These are phyloP conservation scores for Pygoscelis antarcticus DNA, from an alignment of 2,113 vertebrate genomes.

Conservation along the genomic window DNA sequence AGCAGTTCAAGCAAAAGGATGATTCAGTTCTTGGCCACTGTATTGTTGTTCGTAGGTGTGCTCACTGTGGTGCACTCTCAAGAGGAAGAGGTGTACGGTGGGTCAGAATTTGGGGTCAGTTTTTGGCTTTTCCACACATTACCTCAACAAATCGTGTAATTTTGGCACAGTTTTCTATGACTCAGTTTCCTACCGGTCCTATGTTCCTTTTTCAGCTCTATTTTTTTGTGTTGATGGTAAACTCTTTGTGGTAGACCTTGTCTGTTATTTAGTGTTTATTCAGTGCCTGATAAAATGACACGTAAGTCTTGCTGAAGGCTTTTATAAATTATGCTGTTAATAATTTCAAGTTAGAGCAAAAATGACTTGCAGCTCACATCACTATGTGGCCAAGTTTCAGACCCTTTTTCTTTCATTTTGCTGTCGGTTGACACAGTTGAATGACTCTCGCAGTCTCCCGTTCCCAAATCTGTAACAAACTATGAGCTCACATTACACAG, in stretches of 20 bases:
- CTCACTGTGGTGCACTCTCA: neutral
- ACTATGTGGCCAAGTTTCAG: neutral
- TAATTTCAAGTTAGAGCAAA: neutral
- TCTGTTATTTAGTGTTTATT: constrained; percentile 17
- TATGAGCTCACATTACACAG: neutral
- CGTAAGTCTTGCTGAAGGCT: neutral
- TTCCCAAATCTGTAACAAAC: neutral
- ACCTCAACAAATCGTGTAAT: neutral
- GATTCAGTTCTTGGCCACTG: neutral
- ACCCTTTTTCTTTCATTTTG: neutral
- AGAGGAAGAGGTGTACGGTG: neutral
- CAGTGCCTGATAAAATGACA: neutral
- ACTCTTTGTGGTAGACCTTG: neutral
- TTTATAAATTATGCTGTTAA: constrained; percentile 25
- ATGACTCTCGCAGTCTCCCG: neutral
- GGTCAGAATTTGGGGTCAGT: neutral
- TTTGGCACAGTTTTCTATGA: neutral
- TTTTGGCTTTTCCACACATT: neutral
- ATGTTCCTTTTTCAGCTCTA: neutral
- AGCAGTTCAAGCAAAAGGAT: neutral
- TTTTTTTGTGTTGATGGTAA: neutral
- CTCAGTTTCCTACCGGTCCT: neutral
- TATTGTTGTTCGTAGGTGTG: neutral
- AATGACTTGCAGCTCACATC: neutral
- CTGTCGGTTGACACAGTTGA: neutral